Conservation (phyloP, 2,888 invertebrate genomes). For the Elysia crispata region DNA sequence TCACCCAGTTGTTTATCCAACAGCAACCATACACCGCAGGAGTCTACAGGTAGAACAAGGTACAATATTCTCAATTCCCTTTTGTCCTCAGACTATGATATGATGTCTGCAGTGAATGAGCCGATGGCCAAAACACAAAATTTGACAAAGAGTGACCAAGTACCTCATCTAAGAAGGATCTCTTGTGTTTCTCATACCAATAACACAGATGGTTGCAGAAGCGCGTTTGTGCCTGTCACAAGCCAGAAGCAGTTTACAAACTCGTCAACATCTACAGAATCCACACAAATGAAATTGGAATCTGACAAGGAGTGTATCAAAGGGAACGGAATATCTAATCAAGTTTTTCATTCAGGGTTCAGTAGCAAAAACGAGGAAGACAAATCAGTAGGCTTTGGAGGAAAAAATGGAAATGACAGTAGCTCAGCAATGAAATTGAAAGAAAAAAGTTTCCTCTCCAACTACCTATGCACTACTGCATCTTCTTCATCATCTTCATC, state of each 20-base stretch:
- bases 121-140: no score
- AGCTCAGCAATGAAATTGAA: no score
- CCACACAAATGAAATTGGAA: no score
- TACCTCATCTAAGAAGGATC: neutral
- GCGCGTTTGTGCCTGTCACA: conserved; percentile 72
- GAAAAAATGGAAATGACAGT: no score
- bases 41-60: neutral
- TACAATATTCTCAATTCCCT: conserved; percentile 42
- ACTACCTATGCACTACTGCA: no score
- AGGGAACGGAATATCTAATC: no score
- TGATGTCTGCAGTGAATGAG: neutral
- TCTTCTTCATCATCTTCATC: conserved; percentile 34
- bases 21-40: neutral
- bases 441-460: no score
- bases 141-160: neutral
- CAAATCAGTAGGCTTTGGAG: no score
- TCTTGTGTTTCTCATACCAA: conserved; percentile 23
- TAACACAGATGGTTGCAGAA: conserved; percentile 53
- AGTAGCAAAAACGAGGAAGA: no score
- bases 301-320: no score
- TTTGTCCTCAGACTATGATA: conserved; percentile 37
- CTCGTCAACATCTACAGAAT: no score
- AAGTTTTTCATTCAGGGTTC: no score
- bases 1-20: neutral
- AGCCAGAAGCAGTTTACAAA: conserved; percentile 48